A percentile compares a stretch with the other conserved stretches of the same genome.
These are phyloP conservation scores for Ephestia elutella DNA, from an alignment of 1,140 invertebrate genomes.

Conservation along the genomic window DNA sequence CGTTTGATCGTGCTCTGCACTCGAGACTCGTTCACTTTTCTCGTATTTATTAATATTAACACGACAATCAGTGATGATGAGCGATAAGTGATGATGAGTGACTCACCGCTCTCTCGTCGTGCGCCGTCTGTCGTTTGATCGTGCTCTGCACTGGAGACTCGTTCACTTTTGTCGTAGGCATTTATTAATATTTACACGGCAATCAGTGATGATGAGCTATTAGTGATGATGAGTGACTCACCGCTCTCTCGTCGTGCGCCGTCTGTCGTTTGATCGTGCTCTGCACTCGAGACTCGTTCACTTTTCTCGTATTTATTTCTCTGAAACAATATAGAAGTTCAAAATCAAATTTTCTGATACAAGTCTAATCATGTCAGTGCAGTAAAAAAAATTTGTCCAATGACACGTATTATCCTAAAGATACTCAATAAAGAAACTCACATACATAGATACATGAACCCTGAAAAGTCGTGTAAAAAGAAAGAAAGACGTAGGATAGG, in stretches of 20 bases:
- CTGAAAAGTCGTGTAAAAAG: too few species aligned
- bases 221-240: conserved; percentile 29
- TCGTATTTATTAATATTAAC: conserved; percentile 68
- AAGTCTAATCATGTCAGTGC: too few species aligned
- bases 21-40: conserved; percentile 66
- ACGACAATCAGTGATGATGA: too few species aligned
- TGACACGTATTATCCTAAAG: too few species aligned
- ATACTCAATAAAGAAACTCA: too few species aligned
- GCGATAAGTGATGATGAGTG: conserved; percentile 12
- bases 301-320: conserved; percentile 67
- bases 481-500: too few species aligned
- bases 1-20: conserved; percentile 53
- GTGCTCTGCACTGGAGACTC: conserved; percentile 67
- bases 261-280: conserved; percentile 43
- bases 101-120: conserved; percentile 66
- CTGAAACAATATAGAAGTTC: conserved; percentile 44
- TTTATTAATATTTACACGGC: too few species aligned
- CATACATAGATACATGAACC: too few species aligned
- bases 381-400: too few species aligned
- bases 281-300: conserved; percentile 70
- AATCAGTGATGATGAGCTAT: not conserved
- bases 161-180: conserved; percentile 68
- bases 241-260: conserved; percentile 64
- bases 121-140: conserved; percentile 43
- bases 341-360: too few species aligned